Conservation (phyloP, 2,797 vertebrate genomes). For the Aldrovandia affinis region DNA sequence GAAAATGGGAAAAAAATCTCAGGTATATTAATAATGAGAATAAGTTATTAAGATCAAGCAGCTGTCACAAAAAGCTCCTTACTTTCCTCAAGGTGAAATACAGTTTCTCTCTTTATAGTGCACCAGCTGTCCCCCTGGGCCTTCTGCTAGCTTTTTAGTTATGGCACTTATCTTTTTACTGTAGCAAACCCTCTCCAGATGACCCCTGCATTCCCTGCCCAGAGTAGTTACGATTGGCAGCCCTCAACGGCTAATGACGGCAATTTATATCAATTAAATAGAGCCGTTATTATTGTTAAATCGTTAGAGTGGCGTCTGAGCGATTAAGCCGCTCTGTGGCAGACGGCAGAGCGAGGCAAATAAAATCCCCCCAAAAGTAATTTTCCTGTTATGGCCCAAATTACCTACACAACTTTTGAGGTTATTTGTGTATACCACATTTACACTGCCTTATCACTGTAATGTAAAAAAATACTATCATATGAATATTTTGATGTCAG, state of each 20-base stretch:
- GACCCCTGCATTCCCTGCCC: slow-evolving; percentile 33
- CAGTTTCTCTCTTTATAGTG: neutral
- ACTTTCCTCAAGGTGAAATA: slow-evolving; percentile 13
- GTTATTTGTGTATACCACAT: neutral
- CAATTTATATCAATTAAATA: slow-evolving; percentile 70
- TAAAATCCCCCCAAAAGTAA: slow-evolving; percentile 51
- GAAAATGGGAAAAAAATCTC: neutral
- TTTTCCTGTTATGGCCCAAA: neutral
- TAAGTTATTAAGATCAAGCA: neutral
- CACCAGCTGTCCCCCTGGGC: slow-evolving; percentile 1
- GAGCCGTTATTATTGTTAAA: slow-evolving; percentile 66
- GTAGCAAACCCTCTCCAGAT: slow-evolving; percentile 39
- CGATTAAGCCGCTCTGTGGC: slow-evolving; percentile 59
- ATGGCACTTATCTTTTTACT: slow-evolving; percentile 49
- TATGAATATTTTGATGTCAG: neutral
- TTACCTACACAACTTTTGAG: neutral
- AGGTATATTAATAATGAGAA: too few species aligned
- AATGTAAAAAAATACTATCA: too few species aligned
- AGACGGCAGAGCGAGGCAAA: slow-evolving; percentile 54
- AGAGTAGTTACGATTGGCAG: slow-evolving; percentile 59
- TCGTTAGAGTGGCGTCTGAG: slow-evolving; percentile 55
- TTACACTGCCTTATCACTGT: neutral
- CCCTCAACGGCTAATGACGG: slow-evolving; percentile 56
- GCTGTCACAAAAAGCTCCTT: neutral
- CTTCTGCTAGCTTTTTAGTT: slow-evolving; percentile 21